Conservation (phyloP, 2,888 invertebrate species). For the Patella pellucida region DNA sequence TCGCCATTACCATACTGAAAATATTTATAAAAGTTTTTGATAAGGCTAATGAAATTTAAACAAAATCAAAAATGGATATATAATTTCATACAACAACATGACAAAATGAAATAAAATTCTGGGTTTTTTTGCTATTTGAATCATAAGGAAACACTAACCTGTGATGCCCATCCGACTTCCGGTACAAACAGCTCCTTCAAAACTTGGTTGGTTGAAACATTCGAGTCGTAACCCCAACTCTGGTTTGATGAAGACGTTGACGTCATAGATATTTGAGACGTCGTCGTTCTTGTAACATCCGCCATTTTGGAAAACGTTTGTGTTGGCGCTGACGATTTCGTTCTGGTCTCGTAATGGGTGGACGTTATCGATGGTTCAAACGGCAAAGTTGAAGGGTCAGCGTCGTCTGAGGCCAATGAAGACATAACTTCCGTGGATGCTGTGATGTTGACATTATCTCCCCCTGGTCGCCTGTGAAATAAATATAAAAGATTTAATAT, state of each 20-base stretch:
- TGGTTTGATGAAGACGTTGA: conserved; percentile 37
- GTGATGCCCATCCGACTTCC: conserved; percentile 73
- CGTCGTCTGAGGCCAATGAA: conserved; percentile 3
- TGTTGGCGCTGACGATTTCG: not conserved
- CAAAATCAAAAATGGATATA: no score
- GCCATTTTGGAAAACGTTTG: conserved; percentile 29
- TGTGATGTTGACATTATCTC: not conserved
- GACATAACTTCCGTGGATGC: not conserved
- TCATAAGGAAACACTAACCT: conserved; percentile 57
- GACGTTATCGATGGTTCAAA: not conserved
- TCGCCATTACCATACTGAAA: conserved; percentile 72
- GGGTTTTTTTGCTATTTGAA: no score
- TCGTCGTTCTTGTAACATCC: conserved; percentile 39
- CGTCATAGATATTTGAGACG: conserved; percentile 37
- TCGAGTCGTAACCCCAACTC: conserved; percentile 35
- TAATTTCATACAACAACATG: no score
- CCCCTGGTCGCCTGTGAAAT: not conserved
- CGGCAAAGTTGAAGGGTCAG: not conserved
- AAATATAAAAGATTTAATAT: no score
- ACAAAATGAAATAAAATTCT: no score
- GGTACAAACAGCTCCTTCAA: conserved; percentile 69
- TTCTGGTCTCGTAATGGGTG: not conserved
- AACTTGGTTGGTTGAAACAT: conserved; percentile 43
- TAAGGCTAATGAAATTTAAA: no score
- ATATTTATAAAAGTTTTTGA: conserved; percentile 10